Evolutionary conservation across 2,888 invertebrate genomes (phyloP).

Genomic region (Spodoptera exigua): DNA sequence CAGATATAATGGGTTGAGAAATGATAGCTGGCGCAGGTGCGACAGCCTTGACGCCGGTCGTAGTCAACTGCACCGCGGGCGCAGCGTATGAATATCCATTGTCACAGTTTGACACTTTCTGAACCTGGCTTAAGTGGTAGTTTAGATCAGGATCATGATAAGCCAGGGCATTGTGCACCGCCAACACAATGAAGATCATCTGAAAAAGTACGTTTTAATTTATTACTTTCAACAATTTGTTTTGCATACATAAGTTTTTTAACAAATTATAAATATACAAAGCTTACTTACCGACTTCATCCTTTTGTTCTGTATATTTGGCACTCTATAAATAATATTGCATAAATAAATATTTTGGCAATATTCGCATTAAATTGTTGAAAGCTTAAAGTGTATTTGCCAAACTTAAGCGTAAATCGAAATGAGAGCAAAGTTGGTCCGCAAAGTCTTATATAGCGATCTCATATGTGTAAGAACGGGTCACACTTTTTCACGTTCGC

Average conservation of each 20-base stretch:
- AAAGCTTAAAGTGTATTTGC: constrained; percentile 79
- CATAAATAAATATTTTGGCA: constrained; percentile 49
- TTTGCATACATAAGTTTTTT: not conserved
- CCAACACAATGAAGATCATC: constrained; percentile 70
- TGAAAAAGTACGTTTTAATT: constrained; percentile 64
- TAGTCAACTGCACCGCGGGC: constrained; percentile 87
- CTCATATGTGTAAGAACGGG: constrained; percentile 89
- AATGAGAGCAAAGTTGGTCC: constrained; percentile 87
- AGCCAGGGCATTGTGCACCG: constrained; percentile 71
- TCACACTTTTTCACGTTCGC: constrained; percentile 88
- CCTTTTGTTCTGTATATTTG: constrained; percentile 55
- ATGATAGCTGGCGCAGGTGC: constrained; percentile 55
- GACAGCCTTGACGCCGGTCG: constrained; percentile 71
- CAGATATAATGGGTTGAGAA: constrained; percentile 55
- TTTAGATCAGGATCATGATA: constrained; percentile 86
- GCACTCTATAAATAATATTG: constrained; percentile 56
- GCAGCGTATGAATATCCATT: constrained; percentile 88
- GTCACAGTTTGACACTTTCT: constrained; percentile 74
- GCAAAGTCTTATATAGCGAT: constrained; percentile 87
- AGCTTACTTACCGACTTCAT: constrained; percentile 79
- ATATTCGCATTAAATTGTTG: constrained; percentile 57
- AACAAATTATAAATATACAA: constrained; percentile 1
- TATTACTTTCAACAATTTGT: not conserved
- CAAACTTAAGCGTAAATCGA: constrained; percentile 85
- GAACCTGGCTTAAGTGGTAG: constrained; percentile 82